Percentiles rank a stretch among this genome's conserved stretches.
These are phyloP conservation scores for Recurvirostra avosetta DNA, from an alignment of 2,113 vertebrate species.

Conservation along the genomic window DNA sequence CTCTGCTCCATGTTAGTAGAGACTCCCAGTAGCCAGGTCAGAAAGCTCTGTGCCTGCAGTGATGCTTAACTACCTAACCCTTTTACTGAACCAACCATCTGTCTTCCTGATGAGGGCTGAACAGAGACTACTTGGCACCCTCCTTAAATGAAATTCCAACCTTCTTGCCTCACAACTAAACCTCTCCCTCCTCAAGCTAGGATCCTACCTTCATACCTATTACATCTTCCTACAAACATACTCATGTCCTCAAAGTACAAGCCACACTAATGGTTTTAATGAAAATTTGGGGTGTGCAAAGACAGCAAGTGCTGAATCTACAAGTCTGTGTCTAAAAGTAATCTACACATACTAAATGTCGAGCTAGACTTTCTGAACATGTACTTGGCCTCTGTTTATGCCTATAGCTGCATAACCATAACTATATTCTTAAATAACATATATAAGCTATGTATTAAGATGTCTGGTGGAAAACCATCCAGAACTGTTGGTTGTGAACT, in stretches of 20 bases:
- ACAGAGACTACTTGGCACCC: background rate
- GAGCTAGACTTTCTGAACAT: background rate
- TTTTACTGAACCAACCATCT: background rate
- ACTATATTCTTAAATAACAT: background rate
- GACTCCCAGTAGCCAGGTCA: background rate
- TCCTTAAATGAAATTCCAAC: background rate
- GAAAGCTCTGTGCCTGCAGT: background rate
- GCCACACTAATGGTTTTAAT: background rate
- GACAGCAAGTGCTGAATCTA: background rate
- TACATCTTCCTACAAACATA: background rate
- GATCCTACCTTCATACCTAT: background rate
- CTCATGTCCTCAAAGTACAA: background rate
- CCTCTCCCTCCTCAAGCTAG: background rate
- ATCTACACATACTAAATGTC: background rate
- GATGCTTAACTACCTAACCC: background rate
- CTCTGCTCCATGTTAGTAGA: fast-evolving
- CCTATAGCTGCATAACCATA: background rate
- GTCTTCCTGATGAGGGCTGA: background rate
- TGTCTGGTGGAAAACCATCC: background rate
- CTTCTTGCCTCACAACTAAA: background rate
- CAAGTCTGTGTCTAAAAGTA: background rate
- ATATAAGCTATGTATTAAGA: background rate
- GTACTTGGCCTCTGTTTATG: background rate
- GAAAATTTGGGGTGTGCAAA: background rate
- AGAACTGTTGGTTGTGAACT: background rate